Percentiles rank a stretch among this genome's conserved stretches.
phyloP scores from a whole-genome alignment of 2,888 invertebrate species.

The Esperia sulphurella region DNA sequence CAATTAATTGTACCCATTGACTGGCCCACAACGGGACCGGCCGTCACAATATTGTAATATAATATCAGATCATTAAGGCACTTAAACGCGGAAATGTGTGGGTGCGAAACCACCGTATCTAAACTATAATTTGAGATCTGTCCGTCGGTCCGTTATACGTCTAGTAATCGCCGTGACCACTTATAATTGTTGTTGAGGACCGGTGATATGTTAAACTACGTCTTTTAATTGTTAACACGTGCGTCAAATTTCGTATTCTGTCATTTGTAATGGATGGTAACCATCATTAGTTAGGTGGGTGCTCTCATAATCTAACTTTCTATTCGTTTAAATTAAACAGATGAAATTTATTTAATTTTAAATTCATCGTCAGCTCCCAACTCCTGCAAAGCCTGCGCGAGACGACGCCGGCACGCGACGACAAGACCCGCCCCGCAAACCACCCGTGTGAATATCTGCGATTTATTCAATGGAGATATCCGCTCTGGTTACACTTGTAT shows the following conservation, averaged over 20 bases:
- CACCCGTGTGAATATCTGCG: slow-evolving; percentile 22
- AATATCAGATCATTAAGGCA: slow-evolving; percentile 72
- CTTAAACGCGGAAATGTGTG: slow-evolving; percentile 74
- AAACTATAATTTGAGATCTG: slow-evolving; percentile 74
- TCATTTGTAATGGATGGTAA: slow-evolving; percentile 29
- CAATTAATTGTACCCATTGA: slow-evolving; percentile 58
- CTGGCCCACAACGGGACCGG: slow-evolving; percentile 44
- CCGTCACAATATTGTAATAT: slow-evolving; percentile 67
- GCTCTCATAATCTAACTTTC: slow-evolving; percentile 50
- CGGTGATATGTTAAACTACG: slow-evolving; percentile 64
- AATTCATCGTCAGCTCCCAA: not conserved
- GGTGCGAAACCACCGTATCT: slow-evolving; percentile 75
- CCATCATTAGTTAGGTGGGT: slow-evolving; percentile 33
- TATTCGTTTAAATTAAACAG: slow-evolving; percentile 38
- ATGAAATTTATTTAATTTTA: not conserved
- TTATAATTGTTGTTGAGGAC: slow-evolving; percentile 62
- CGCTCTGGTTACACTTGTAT: slow-evolving; percentile 47
- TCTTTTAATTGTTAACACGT: slow-evolving; percentile 72
- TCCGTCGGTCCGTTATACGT: slow-evolving; percentile 53
- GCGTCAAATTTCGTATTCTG: slow-evolving; percentile 45
- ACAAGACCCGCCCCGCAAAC: slow-evolving; percentile 21
- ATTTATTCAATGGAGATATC: slow-evolving; percentile 65
- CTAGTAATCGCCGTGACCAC: slow-evolving; percentile 60
- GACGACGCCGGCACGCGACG: slow-evolving; percentile 18
- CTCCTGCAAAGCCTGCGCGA: slow-evolving; percentile 19